Evolutionary conservation across 2,797 vertebrate genomes (phyloP).

Genomic region (Tangara arthus): DNA sequence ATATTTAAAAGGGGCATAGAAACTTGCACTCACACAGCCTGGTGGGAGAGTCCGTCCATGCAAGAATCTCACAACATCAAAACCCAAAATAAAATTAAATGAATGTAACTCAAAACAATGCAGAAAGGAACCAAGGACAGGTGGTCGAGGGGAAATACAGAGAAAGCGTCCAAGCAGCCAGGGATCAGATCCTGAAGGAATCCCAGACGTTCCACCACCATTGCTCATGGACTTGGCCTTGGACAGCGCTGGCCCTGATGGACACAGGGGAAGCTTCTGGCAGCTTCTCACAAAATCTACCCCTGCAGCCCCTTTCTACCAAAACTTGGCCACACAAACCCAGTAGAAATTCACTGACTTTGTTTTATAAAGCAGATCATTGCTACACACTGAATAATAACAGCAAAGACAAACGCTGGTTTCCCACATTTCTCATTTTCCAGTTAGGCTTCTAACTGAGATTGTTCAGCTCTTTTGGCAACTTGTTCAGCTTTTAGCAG

Average conservation of each 20-base stretch:
- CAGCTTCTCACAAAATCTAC: background rate
- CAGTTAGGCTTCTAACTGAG: background rate
- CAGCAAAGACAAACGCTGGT: background rate
- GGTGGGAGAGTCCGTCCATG: background rate
- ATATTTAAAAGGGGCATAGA: background rate
- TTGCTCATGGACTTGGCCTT: background rate
- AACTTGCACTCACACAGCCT: background rate
- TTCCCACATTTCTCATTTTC: background rate
- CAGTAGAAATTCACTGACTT: background rate
- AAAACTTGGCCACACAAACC: background rate
- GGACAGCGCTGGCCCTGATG: rapidly evolving
- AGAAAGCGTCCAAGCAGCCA: background rate
- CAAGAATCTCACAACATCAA: background rate
- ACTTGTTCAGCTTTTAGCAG: background rate
- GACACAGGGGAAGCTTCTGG: rapidly evolving
- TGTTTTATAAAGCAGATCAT: background rate
- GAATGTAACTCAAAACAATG: background rate
- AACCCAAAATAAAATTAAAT: background rate
- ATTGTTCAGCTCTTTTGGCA: background rate
- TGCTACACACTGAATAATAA: background rate
- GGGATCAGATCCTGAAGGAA: background rate
- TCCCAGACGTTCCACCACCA: rapidly evolving
- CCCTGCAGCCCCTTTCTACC: background rate
- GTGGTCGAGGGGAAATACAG: background rate
- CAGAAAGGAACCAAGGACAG: background rate